Evolutionary conservation across 2,888 invertebrate genomes (phyloP), one percentile per base, ranked within the genome.

Genomic region (Lithophane socia): DNA sequence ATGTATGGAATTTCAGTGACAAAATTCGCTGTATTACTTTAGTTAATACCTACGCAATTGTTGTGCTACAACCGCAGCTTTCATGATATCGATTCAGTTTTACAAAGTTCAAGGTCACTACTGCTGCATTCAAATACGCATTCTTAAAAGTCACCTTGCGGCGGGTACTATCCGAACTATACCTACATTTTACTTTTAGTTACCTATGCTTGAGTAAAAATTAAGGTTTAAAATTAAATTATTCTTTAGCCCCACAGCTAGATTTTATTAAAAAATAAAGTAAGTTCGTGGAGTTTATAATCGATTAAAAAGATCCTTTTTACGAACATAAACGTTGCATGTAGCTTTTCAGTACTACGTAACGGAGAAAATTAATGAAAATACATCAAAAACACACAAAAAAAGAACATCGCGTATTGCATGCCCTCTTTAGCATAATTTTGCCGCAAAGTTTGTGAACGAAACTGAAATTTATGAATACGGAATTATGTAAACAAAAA

Each of bases 71-170:
- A 44, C 18, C 47, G 44, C 24, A 77, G 73, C 18, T 70, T 81
- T 68, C 29, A 56, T 63, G 54, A 74, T 81, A 81, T 77, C 73
- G 81, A 80, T 84, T 68, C 47, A 74, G 49, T 61, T 52, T 8
- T 76, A 60, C 18, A 21, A 71, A 80, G 84, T 80, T 74, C 84
- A 84, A 66, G 83, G 83, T 3, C 81, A 63, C 42, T 63, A 21
- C 52, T 72, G 58, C 83, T 84, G 83, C 84, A 83, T 84, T 77
- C 71, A 72, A 73, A 84, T 80, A 68, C 81, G 77, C 84, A 83
- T 76, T 84, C 68, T 77, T 60, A 60, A 60, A 77, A 74, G 49
- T 63, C 24, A 69, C 65, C 49, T 80, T 52, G 64, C 2, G n/a
- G 44, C n/a, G 21, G 13, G 4, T 54, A 24, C 5, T 13, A 13